A percentile compares a stretch with the other conserved stretches of the same genome.
Evolutionary conservation across 2,888 invertebrate species (phyloP).

Genomic region (Alentia gelatinosa): DNA sequence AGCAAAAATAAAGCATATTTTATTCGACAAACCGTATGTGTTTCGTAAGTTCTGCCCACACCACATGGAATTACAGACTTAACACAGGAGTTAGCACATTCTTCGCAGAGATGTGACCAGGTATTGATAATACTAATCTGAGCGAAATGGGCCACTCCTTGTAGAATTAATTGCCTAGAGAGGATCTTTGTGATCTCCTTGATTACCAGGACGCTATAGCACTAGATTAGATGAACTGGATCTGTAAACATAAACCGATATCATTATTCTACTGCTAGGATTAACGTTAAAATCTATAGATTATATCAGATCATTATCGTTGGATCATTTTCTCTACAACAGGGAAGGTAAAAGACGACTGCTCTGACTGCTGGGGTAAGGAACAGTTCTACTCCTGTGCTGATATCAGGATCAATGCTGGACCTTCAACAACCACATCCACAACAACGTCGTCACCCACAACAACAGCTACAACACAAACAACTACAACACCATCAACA

Average conservation of each 20-base stretch:
- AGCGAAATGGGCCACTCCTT: neutral
- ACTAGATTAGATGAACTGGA: neutral
- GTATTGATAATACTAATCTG: neutral
- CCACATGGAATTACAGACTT: no score
- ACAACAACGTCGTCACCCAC: neutral
- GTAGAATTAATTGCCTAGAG: neutral
- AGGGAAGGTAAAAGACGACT: neutral
- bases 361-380: neutral
- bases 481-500: neutral
- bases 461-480: neutral
- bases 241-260: neutral
- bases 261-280: neutral
- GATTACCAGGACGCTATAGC: neutral
- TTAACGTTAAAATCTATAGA: neutral
- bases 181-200: neutral
- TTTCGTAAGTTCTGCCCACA: no score
- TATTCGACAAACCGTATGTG: no score
- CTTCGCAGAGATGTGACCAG: no score
- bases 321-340: neutral
- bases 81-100: no score
- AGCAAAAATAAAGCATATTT: no score
- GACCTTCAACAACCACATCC: neutral
- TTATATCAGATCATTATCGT: neutral
- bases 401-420: neutral
- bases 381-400: neutral